Conservation (phyloP, 2,888 invertebrate species). For the Acrocera orbiculus region DNA sequence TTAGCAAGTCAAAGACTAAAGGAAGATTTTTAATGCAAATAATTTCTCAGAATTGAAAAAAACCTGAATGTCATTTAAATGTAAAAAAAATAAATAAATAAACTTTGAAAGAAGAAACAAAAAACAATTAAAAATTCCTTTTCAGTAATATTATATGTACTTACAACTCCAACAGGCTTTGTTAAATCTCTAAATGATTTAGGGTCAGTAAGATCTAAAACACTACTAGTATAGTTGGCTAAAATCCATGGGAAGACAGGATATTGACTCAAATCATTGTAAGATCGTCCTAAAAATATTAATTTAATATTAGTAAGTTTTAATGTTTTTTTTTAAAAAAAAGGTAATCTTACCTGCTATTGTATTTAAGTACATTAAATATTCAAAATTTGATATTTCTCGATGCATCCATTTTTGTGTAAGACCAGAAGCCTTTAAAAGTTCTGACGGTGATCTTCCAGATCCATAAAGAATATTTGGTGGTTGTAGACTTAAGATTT, state of each 20-base stretch:
- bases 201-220: conserved; percentile 44
- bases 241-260: conserved; percentile 65
- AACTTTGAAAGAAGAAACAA: no score
- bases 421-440: conserved; percentile 40
- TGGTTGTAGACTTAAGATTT: conserved; percentile 39
- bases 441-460: conserved; percentile 40
- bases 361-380: conserved; percentile 59
- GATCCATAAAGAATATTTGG: conserved; percentile 40
- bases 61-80: conserved; percentile 8
- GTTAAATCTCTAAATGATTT: conserved; percentile 50
- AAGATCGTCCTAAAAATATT: conserved; percentile 39
- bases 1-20: no score
- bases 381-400: conserved; percentile 56
- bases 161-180: conserved; percentile 56
- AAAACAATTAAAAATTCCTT: not conserved
- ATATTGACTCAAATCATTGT: conserved; percentile 65
- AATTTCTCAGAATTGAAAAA: no score
- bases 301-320: conserved; percentile 1
- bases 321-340: not conserved
- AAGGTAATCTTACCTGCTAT: conserved; percentile 39
- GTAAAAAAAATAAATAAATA: not conserved
- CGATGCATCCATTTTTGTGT: conserved; percentile 46
- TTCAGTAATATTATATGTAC: not conserved
- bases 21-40: no score
- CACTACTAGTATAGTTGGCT: conserved; percentile 52